Conservation (phyloP, 2,797 vertebrate genomes). For the Parambassis ranga region DNA sequence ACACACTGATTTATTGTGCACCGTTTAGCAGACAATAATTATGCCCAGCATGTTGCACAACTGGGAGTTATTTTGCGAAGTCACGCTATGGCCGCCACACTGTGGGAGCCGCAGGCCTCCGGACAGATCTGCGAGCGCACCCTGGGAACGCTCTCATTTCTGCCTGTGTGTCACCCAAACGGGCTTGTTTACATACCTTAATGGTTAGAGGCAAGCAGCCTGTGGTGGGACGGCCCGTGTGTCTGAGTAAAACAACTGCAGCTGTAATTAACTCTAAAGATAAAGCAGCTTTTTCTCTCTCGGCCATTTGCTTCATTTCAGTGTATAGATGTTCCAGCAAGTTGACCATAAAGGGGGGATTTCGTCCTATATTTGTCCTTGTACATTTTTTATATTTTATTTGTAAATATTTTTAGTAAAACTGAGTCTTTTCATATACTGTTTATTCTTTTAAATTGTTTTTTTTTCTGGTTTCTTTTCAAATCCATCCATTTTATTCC, state of each 20-base stretch:
- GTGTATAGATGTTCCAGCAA: not conserved
- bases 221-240: slow-evolving; percentile 27
- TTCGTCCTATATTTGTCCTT: no score
- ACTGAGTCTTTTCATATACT: no score
- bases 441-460: no score
- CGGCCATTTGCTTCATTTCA: slow-evolving; percentile 5
- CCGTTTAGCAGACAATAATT: not conserved
- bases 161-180: slow-evolving; percentile 44
- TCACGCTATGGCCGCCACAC: slow-evolving; percentile 26
- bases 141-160: slow-evolving; percentile 43
- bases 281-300: slow-evolving; percentile 19
- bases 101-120: slow-evolving; percentile 16
- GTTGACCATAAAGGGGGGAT: no score
- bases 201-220: slow-evolving; percentile 39
- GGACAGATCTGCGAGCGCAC: not conserved
- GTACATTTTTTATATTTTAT: no score
- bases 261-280: slow-evolving; percentile 55
- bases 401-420: no score
- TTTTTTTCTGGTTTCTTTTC: no score
- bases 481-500: no score
- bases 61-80: slow-evolving; percentile 20
- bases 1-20: slow-evolving; percentile 4
- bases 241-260: slow-evolving; percentile 27
- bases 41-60: not conserved
- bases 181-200: slow-evolving; percentile 44